phyloP scores from a whole-genome alignment of 2,113 vertebrate species.

The Gobiocypris rarus region DNA sequence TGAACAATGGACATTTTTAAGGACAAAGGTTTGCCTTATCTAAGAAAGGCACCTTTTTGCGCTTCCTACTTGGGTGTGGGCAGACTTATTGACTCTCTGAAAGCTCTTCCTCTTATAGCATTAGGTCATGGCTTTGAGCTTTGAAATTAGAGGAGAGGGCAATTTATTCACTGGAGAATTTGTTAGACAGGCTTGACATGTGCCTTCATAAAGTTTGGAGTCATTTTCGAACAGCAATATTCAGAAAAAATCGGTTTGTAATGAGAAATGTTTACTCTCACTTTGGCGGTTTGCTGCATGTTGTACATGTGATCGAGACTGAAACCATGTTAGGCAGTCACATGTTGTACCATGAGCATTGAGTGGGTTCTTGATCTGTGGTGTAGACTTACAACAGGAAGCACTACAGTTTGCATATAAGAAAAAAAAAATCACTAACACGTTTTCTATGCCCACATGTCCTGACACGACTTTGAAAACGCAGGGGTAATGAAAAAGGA shows the following conservation, averaged over 20 bases:
- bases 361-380: conserved; percentile 11
- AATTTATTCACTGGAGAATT: neutral
- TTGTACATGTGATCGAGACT: neutral
- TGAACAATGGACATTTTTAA: conserved; percentile 68
- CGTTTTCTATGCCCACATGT: conserved; percentile 62
- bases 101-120: conserved; percentile 58
- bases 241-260: neutral
- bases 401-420: conserved; percentile 38
- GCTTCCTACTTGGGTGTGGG: conserved; percentile 67
- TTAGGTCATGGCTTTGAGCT: conserved; percentile 50
- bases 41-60: conserved; percentile 65
- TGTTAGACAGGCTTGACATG: neutral
- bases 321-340: conserved; percentile 36
- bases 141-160: conserved; percentile 6
- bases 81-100: conserved; percentile 43
- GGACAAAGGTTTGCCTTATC: conserved; percentile 74
- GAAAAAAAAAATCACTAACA: conserved; percentile 47
- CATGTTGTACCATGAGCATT: conserved; percentile 3
- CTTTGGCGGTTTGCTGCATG: neutral
- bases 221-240: neutral
- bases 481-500: conserved; percentile 58
- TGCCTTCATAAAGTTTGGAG: neutral
- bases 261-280: neutral
- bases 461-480: conserved; percentile 59
- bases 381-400: conserved; percentile 56